Conservation (phyloP, 2,113 vertebrate species). For the Dromiciops gliroides region DNA sequence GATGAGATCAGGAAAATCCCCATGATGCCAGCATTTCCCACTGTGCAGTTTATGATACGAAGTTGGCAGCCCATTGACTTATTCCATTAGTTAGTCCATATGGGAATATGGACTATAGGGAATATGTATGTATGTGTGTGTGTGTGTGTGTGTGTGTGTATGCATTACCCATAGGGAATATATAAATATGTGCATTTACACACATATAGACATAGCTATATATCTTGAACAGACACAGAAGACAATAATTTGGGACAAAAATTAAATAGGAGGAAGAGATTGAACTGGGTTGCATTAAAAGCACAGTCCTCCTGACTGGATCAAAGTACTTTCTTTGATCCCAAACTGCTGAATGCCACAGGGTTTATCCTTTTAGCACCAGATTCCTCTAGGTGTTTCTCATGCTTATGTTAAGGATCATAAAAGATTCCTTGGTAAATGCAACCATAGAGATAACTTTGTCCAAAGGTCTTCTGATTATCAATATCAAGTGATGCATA, state of each 20-base stretch:
- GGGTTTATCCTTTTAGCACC: no score
- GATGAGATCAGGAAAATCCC: neutral
- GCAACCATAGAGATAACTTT: neutral
- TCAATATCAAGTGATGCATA: neutral
- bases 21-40: neutral
- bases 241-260: no score
- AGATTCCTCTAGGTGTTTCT: no score
- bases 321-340: no score
- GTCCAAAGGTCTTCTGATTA: neutral
- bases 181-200: neutral
- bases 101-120: neutral
- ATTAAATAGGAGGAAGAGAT: neutral
- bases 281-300: neutral
- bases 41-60: neutral
- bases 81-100: neutral
- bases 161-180: no score
- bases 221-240: neutral
- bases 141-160: no score
- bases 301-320: no score
- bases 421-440: no score
- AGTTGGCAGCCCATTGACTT: neutral
- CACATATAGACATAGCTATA: neutral
- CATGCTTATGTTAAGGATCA: no score
- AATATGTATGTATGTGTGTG: no score
- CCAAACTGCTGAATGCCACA: no score